Base-by-base conservation (phyloP, 2,888 invertebrate species). In the Chrysina gloriosa region DNA sequence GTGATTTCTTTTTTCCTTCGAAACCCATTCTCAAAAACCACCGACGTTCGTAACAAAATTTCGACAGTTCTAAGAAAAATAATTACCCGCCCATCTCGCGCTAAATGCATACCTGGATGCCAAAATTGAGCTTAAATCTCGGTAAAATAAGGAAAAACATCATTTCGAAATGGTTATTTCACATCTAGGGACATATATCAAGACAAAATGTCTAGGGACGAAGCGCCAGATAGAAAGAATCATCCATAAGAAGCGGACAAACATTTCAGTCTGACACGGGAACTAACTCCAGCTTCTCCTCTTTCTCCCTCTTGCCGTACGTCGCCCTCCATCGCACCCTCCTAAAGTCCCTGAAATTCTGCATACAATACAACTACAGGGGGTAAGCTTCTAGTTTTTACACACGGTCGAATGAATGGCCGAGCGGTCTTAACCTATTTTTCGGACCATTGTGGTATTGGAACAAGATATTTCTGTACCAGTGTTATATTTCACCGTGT, bases 341-440 rank as follows among this genome's bases (percentile, higher is more conserved):
- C 36, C 36, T 34, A 50, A 50, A 39, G 50, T 64, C 39, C 34
- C 69, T 69, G 72, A 73, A 74, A 73, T 73, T 74, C 74, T 74
- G 76, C 76, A 74, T 73, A 82, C 80, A 82, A 82, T 79, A 74
- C 78, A 79, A 63, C 82, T 73, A 74, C 78, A 75, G 82, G 82
- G 80, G 80, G 80, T 74, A 75, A 80, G 82, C 81, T 82, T 78
- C 82, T 78, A 82, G 82, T 81, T 82, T 82, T 82, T 81, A 81
- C 81, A 80, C 79, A 79, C 79, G 78, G 75, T 72, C 73, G 77
- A 75, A 77, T 82, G 81, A 82, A 82, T 81, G 82, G 80, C 73
- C 69, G 71, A 76, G 78, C 77, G 58, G 58, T 61, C 58, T 79
- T 79, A 79, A 80, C 79, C 81, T 80, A 81, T 82, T 82, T 82